These are phyloP conservation scores for Dryas iulia DNA, from an alignment of 1,140 invertebrate species.

Conservation along the genomic window DNA sequence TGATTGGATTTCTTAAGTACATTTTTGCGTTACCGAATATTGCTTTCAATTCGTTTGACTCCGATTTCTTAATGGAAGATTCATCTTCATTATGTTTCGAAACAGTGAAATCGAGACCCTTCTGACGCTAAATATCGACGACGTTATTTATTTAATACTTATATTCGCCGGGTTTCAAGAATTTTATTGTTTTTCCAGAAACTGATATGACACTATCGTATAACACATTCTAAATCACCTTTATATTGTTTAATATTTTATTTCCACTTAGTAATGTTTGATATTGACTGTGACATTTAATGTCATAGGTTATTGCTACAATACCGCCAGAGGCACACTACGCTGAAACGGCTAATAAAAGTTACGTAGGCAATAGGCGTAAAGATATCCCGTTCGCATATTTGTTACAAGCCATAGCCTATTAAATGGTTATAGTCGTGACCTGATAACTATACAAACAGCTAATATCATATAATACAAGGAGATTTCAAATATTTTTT, in stretches of 20 bases:
- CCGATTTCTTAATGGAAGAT: constrained; percentile 49
- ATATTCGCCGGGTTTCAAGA: constrained; percentile 17
- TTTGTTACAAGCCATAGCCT: constrained; percentile 32
- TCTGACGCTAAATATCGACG: constrained; percentile 34
- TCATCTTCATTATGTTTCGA: constrained; percentile 38
- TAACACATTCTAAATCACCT: background rate
- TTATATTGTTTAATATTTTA: constrained; percentile 4
- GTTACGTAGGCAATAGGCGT: constrained; percentile 46
- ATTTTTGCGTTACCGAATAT: constrained; percentile 52
- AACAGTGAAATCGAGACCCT: constrained; percentile 36
- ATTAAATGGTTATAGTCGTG: constrained; percentile 24
- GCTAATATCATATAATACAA: background rate
- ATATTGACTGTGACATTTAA: constrained; percentile 37
- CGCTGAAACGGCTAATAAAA: constrained; percentile 46
- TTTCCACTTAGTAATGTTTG: constrained; percentile 19
- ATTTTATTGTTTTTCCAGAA: constrained; percentile 8
- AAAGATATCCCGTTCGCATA: constrained; percentile 45
- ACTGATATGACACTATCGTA: background rate
- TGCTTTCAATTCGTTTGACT: constrained; percentile 51
- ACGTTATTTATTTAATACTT: constrained; percentile 37
- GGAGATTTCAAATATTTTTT: background rate
- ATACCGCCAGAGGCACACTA: constrained; percentile 38
- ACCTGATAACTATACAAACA: constrained; percentile 9
- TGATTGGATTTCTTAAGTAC: constrained; percentile 68
- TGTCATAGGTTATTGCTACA: constrained; percentile 47